Percentiles rank a stretch among this genome's conserved stretches.
Conservation (phyloP, 2,888 invertebrate species). For the Lasius fuliginosus region DNA sequence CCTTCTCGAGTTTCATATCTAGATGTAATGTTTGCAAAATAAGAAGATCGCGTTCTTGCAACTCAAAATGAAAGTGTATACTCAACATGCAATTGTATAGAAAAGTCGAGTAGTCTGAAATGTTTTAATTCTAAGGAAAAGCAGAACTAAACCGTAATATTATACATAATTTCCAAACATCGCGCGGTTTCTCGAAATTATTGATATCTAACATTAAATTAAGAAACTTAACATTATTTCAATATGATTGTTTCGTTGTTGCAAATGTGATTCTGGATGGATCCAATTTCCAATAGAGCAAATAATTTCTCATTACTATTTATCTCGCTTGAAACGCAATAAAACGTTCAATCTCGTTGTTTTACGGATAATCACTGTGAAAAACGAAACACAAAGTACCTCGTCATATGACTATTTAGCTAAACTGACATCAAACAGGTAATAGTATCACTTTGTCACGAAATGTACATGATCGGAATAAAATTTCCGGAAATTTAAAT, state of each 20-base stretch:
- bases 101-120: neutral
- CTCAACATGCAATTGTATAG: no score
- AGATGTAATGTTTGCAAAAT: slow-evolving; percentile 6
- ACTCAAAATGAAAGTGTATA: slow-evolving; percentile 5
- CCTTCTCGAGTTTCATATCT: slow-evolving; percentile 3
- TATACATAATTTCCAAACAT: neutral
- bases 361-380: neutral
- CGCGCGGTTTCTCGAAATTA: neutral
- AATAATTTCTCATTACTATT: neutral
- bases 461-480: slow-evolving; percentile 34
- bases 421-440: slow-evolving; percentile 52
- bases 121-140: neutral
- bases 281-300: neutral
- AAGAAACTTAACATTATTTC: neutral
- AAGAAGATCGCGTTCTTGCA: neutral
- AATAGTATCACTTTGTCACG: slow-evolving; percentile 17
- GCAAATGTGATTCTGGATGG: neutral
- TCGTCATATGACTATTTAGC: slow-evolving; percentile 36
- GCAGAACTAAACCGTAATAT: slow-evolving; percentile 14
- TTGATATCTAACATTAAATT: neutral
- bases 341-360: slow-evolving; percentile 24
- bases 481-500: slow-evolving; percentile 38
- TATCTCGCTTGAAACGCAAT: slow-evolving; percentile 9
- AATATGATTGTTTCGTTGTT: neutral
- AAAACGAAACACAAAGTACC: slow-evolving; percentile 28